These are phyloP conservation scores for Diabrotica balteata DNA, from an alignment of 2,888 invertebrate species.

Conservation along the genomic window DNA sequence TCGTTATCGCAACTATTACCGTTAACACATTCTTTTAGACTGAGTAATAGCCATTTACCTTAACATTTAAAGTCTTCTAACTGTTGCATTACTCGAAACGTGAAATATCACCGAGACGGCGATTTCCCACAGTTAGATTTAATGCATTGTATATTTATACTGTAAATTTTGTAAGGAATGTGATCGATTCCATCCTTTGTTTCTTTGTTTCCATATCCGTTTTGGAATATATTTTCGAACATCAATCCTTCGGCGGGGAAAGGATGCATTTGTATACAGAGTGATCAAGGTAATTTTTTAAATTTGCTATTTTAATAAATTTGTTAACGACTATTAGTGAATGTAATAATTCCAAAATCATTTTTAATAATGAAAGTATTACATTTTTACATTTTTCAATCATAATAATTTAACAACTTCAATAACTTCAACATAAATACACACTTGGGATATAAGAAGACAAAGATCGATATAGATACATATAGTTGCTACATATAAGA, in stretches of 20 bases:
- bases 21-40: conserved; percentile 5
- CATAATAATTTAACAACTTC: too few relatives aligned
- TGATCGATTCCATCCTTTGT: conserved; percentile 7
- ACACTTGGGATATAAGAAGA: too few relatives aligned
- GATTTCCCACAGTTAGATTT: conserved; percentile 7
- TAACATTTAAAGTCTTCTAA: conserved; percentile 1
- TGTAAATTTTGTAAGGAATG: conserved; percentile 4
- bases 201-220: conserved; percentile 12
- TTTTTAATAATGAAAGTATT: too few relatives aligned
- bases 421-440: too few relatives aligned
- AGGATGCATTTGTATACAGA: neutral
- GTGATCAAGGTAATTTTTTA: neutral
- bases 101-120: conserved; percentile 5
- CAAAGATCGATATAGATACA: too few relatives aligned
- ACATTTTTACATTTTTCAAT: too few relatives aligned
- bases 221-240: conserved; percentile 2
- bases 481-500: too few relatives aligned
- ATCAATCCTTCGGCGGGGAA: neutral
- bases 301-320: too few relatives aligned
- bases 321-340: too few relatives aligned
- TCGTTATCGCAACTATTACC: conserved; percentile 2
- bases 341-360: too few relatives aligned
- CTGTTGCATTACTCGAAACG: neutral
- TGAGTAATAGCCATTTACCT: conserved; percentile 3
- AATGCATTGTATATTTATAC: conserved; percentile 3